Evolutionary conservation across 1,140 invertebrate genomes (phyloP).

Genomic region (Drosophila tropicalis): DNA sequence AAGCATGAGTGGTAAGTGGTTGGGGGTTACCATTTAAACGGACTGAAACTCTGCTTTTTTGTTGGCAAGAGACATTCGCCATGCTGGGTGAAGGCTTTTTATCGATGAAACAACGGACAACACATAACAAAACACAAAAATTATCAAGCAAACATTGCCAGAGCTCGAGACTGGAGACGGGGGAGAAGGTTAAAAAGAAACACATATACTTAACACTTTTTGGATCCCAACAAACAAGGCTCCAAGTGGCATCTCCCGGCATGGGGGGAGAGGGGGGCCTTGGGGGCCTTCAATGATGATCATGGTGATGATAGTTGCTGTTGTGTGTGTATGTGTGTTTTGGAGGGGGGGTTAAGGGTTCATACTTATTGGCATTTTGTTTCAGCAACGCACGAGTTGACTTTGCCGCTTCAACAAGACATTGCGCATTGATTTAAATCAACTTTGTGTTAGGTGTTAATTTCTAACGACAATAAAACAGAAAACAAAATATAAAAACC

Average conservation of each 20-base stretch:
- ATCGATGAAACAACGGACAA: slow-evolving; percentile 61
- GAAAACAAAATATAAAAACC: slow-evolving; percentile 39
- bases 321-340: neutral
- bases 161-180: neutral
- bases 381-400: slow-evolving; percentile 77
- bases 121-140: slow-evolving; percentile 53
- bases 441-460: slow-evolving; percentile 67
- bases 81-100: slow-evolving; percentile 71
- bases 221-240: slow-evolving; percentile 76
- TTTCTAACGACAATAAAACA: slow-evolving; percentile 54
- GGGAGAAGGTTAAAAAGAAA: slow-evolving; percentile 35
- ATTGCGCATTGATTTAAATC: slow-evolving; percentile 79
- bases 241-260: neutral
- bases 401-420: slow-evolving; percentile 36
- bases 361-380: slow-evolving; percentile 69
- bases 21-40: neutral
- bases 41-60: slow-evolving; percentile 33
- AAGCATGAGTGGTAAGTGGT: too few species aligned
- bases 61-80: slow-evolving; percentile 47
- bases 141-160: slow-evolving; percentile 73
- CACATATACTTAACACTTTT: slow-evolving; percentile 78
- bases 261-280: too few species aligned
- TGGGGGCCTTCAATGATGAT: too few species aligned
- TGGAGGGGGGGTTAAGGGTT: neutral
- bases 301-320: neutral